These are phyloP conservation scores for Sarcophaga bullata DNA, from an alignment of 1,140 invertebrate genomes.

Conservation along the genomic window DNA sequence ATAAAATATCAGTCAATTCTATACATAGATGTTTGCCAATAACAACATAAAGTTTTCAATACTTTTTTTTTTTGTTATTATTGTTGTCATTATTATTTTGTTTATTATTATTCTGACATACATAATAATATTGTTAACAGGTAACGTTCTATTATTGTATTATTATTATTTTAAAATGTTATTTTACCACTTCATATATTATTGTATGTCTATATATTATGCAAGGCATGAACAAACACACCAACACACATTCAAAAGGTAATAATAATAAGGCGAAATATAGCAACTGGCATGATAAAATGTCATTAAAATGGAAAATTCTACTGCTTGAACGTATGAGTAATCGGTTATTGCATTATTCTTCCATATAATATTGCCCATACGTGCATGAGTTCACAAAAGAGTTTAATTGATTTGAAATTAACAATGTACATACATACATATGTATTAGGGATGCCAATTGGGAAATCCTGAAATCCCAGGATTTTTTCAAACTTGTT, in stretches of 20 bases:
- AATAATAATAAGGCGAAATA: too few relatives aligned
- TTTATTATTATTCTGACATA: neutral
- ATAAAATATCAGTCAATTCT: too few relatives aligned
- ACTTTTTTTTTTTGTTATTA: neutral
- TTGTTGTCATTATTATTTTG: neutral
- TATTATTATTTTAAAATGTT: too few relatives aligned
- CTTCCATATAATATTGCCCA: neutral
- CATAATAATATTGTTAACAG: neutral
- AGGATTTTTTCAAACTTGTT: too few relatives aligned
- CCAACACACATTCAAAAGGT: neutral
- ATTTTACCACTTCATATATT: too few relatives aligned
- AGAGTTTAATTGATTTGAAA: neutral
- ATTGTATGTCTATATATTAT: neutral
- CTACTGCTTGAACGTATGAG: neutral
- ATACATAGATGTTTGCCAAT: neutral
- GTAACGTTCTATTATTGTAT: neutral
- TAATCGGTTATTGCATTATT: neutral
- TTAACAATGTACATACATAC: neutral
- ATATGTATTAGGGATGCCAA: neutral
- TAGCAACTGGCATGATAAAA: neutral
- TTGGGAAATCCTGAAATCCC: too few relatives aligned
- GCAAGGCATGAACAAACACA: neutral
- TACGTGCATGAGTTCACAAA: neutral
- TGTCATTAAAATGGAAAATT: neutral
- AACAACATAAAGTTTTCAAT: neutral